Evolutionary conservation across 2,797 vertebrate species (phyloP).

Genomic region (Acestrorhynchus altus): DNA sequence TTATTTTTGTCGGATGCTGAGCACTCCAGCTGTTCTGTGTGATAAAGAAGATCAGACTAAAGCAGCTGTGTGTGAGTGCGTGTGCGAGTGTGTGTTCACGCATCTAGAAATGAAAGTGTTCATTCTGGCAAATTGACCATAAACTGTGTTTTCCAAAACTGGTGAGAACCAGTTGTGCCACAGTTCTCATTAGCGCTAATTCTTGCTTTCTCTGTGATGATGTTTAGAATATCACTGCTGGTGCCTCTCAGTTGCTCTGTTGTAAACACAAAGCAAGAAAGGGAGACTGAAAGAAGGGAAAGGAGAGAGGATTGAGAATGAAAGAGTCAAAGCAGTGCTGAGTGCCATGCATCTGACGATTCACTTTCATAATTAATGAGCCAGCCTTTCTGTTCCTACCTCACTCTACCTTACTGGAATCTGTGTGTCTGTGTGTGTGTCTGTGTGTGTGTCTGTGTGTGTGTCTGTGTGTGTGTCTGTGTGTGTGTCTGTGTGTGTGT

Average conservation of each 20-base stretch:
- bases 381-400: constrained; percentile 18
- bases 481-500: neutral
- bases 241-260: neutral
- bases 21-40: constrained; percentile 42
- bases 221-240: neutral
- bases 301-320: constrained; percentile 3
- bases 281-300: neutral
- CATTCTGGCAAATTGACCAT: constrained; percentile 53
- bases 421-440: neutral
- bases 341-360: constrained; percentile 34
- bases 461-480: no score
- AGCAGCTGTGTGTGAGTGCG: constrained; percentile 29
- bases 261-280: constrained; percentile 9
- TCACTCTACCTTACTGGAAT: constrained; percentile 18
- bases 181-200: neutral
- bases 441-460: constrained; percentile 22
- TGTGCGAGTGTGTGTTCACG: constrained; percentile 38
- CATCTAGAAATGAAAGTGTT: constrained; percentile 62
- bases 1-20: constrained; percentile 21
- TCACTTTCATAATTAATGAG: constrained; percentile 51
- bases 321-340: constrained; percentile 32
- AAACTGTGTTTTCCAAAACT: constrained; percentile 33
- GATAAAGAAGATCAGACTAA: constrained; percentile 40
- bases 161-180: neutral
- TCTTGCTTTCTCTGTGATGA: neutral